Percentiles rank a stretch among this genome's conserved stretches.
Evolutionary conservation across 2,113 vertebrate genomes (phyloP).

Genomic region (Pedionomus torquatus): DNA sequence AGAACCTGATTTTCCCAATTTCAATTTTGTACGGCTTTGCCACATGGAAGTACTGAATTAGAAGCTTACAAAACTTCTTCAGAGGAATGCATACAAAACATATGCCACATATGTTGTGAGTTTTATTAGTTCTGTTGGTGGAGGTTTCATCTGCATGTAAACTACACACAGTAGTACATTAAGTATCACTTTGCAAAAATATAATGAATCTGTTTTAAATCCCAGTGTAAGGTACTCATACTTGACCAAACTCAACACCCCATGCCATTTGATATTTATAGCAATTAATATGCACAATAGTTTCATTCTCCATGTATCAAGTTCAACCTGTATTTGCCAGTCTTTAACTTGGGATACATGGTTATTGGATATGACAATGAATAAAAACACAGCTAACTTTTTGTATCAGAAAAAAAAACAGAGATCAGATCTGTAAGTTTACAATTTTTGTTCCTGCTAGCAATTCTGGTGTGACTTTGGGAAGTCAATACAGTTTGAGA

Average conservation of each 20-base stretch:
- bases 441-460: background rate
- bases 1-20: background rate
- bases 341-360: background rate
- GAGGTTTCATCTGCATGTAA: background rate
- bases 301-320: background rate
- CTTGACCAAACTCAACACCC: background rate
- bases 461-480: background rate
- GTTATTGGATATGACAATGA: background rate
- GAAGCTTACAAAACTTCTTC: background rate
- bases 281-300: background rate
- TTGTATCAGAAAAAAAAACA: background rate
- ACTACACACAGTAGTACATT: accelerated
- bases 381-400: accelerated
- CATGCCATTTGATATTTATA: background rate
- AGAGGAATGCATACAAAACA: background rate
- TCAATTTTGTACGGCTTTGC: background rate
- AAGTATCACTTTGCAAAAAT: background rate
- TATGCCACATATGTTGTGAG: accelerated
- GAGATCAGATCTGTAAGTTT: background rate
- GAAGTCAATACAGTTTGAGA: background rate
- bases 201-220: background rate
- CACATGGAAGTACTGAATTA: background rate
- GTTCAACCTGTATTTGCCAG: background rate
- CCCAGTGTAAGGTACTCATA: background rate
- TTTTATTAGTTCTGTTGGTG: background rate